These are phyloP conservation scores for Enteromius argenteus DNA, from an alignment of 2,797 vertebrate species.

Conservation along the genomic window DNA sequence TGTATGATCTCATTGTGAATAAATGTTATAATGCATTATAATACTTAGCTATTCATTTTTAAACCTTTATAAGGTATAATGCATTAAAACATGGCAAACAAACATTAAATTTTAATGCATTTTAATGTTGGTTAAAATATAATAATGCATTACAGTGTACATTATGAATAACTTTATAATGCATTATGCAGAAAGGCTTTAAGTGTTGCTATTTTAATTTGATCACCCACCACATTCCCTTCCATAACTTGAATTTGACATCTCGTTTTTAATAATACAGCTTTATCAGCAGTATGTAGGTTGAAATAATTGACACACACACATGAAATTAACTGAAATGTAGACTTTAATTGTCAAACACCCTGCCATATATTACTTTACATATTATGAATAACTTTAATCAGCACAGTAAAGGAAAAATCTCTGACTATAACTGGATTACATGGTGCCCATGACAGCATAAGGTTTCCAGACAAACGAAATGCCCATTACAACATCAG, in stretches of 20 bases:
- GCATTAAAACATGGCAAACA: too few relatives aligned
- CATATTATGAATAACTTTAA: background rate
- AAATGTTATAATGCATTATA: too few relatives aligned
- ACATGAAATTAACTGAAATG: background rate
- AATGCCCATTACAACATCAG: slow-evolving; percentile 22
- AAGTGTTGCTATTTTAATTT: background rate
- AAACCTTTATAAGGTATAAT: background rate
- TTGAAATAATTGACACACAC: background rate
- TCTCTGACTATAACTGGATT: background rate
- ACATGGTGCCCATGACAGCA: background rate
- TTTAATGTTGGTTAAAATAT: background rate
- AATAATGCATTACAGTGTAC: background rate
- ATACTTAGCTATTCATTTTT: background rate
- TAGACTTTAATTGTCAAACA: background rate
- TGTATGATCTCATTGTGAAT: too few relatives aligned
- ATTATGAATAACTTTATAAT: background rate
- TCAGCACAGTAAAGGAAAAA: background rate
- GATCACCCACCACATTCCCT: background rate
- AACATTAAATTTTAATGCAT: too few relatives aligned
- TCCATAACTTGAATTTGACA: background rate
- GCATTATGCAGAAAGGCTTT: background rate
- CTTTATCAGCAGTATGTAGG: background rate
- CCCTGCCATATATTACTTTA: background rate
- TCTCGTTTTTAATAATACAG: background rate
- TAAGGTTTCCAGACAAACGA: background rate